Conservation (phyloP, 2,888 invertebrate species). For the Scelioninae gen. 1 region DNA sequence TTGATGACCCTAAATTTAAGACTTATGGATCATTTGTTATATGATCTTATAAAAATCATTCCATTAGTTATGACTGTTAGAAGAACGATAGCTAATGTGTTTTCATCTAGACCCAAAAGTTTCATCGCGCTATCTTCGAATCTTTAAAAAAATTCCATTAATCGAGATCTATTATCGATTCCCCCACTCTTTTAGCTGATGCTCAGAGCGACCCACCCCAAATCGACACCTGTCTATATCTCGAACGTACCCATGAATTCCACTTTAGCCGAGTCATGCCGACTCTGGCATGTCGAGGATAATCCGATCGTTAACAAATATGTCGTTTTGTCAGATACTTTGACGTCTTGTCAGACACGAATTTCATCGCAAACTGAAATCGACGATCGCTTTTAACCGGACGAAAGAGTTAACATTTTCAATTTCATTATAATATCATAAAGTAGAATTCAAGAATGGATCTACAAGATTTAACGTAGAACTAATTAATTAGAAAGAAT, state of each 20-base stretch:
- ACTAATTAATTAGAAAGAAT: too few relatives aligned
- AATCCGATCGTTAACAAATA: constrained; percentile 70
- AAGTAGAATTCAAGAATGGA: background rate
- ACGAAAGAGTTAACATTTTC: too few relatives aligned
- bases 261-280: too few relatives aligned
- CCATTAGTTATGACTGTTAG: constrained; percentile 47
- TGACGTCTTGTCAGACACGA: constrained; percentile 53
- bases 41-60: constrained; percentile 30
- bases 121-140: constrained; percentile 37
- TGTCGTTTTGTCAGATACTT: constrained; percentile 58
- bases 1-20: background rate
- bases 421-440: background rate
- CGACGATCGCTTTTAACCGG: constrained; percentile 6
- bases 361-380: constrained; percentile 37
- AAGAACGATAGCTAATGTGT: constrained; percentile 39
- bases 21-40: background rate
- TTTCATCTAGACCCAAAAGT: constrained; percentile 40
- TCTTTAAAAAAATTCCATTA: constrained; percentile 54
- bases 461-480: too few relatives aligned
- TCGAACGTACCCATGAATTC: too few relatives aligned
- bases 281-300: constrained; percentile 45
- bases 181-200: constrained; percentile 11
- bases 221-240: constrained; percentile 71
- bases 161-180: constrained; percentile 61
- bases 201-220: constrained; percentile 69